Conservation (phyloP, 2,888 invertebrate species). For the Troides aeacus region DNA sequence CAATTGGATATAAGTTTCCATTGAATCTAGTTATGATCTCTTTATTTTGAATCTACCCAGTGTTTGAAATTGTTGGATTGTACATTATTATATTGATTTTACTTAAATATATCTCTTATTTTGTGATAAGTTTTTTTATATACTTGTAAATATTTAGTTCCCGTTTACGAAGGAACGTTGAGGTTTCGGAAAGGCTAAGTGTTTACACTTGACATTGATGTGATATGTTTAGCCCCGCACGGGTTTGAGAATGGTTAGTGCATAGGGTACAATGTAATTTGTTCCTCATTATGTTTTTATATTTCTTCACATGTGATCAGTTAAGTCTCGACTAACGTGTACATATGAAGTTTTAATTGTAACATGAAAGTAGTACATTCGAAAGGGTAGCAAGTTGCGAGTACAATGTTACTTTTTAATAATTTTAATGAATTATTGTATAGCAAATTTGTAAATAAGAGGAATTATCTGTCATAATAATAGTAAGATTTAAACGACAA, state of each 20-base stretch:
- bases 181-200: constrained; percentile 59
- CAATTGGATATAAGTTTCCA: constrained; percentile 54
- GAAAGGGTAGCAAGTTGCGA: constrained; percentile 70
- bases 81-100: constrained; percentile 60
- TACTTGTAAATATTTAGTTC: constrained; percentile 71
- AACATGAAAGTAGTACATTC: constrained; percentile 67
- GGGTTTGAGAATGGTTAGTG: constrained; percentile 65
- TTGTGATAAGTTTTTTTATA: constrained; percentile 69
- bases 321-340: constrained; percentile 76
- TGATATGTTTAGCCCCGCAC: constrained; percentile 62
- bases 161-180: constrained; percentile 48
- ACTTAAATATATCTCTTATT: constrained; percentile 57
- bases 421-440: constrained; percentile 71
- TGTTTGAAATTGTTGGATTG: constrained; percentile 72
- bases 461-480: constrained; percentile 79
- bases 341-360: constrained; percentile 58
- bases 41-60: constrained; percentile 74
- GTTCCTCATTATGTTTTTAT: constrained; percentile 72
- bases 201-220: constrained; percentile 56
- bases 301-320: constrained; percentile 69
- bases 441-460: constrained; percentile 79
- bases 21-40: constrained; percentile 80
- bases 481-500: constrained; percentile 75
- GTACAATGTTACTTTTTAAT: constrained; percentile 78
- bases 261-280: constrained; percentile 67